These are phyloP conservation scores for Colistium nudipinnis DNA, from an alignment of 2,113 vertebrate species.

Conservation along the genomic window DNA sequence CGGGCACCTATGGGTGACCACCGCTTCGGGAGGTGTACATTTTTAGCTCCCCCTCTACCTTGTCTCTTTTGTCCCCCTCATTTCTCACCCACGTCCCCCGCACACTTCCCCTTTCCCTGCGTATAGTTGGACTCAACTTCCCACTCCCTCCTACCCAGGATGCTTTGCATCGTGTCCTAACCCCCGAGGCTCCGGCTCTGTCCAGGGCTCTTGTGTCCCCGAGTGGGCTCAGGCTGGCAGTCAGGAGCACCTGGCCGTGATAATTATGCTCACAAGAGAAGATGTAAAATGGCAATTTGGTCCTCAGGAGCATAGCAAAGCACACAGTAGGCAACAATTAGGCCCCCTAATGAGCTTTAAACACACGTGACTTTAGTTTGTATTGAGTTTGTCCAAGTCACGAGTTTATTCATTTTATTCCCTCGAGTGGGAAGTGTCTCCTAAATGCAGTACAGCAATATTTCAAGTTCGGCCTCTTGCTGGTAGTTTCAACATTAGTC, in stretches of 20 bases:
- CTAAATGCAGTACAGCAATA: slow-evolving; percentile 53
- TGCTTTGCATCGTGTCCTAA: background rate
- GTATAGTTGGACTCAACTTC: slow-evolving; percentile 5
- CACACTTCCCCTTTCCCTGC: background rate
- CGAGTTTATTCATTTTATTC: too few species aligned
- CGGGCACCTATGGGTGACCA: slow-evolving; percentile 37
- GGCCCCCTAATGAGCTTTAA: slow-evolving; percentile 41
- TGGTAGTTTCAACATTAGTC: slow-evolving; percentile 73
- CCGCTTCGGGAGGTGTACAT: slow-evolving; percentile 27
- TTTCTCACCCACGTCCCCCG: background rate
- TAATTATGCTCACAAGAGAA: slow-evolving; percentile 50
- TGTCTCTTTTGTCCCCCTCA: too few species aligned
- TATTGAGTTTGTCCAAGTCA: slow-evolving; percentile 23
- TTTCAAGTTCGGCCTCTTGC: slow-evolving; percentile 63
- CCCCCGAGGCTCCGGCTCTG: background rate
- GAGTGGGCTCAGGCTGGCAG: slow-evolving; percentile 4
- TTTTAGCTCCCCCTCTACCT: slow-evolving; percentile 2
- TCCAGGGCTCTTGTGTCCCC: slow-evolving; percentile 10
- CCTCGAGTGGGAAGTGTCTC: slow-evolving; percentile 50
- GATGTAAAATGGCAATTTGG: slow-evolving; percentile 46
- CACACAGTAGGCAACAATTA: slow-evolving; percentile 39
- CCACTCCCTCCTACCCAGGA: background rate
- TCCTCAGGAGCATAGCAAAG: background rate
- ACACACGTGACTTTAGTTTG: slow-evolving; percentile 21
- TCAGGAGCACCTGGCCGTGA: slow-evolving; percentile 21